Base-by-base conservation (phyloP, 2,113 vertebrate species). In the Hypanus sabinus region DNA sequence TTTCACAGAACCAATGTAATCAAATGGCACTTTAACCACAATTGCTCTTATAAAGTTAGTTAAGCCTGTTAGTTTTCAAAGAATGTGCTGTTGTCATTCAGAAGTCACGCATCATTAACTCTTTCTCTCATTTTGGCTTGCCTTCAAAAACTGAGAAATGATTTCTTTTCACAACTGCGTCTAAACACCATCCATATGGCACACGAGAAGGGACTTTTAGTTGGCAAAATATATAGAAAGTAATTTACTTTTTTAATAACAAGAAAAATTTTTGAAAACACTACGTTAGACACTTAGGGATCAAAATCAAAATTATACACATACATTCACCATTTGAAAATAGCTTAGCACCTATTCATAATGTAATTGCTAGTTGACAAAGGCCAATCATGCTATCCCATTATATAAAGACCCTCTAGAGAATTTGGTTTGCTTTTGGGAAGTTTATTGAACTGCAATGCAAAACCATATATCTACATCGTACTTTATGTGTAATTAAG, bases 401-500 rank as follows among this genome's bases (percentile, higher is more conserved):
- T 94, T 94, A 83, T 93, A 92, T 93, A 83, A 94, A 81, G 79
- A 93, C 76, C 76, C 91, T 55, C 91, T 55, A 55, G 91, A 30
- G 91, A 93, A 73, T 73, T 38, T 75, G 70, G 91, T 93, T 73
- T 75, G 70, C 71, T 93, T 94, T 83, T 94, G 94, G 94, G 94
- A 94, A 93, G 75, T 77, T 71, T 94, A 95, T 95, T 94, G 94
- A 95, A 94, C 92, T 91, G 27, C 81, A 76, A 81, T 60, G 46
- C 46, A 91, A 91, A 90, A 68, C 83, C 94, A 83, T 94, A 94
- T 62, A 38, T 93, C 94, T 91, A 18, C 55, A 81, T 94, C 93
- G 36, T 77, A 90, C 75, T 57, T 79, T n/a, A 94, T 90, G 93
- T 94, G 94, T 95, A 95, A 95, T 95, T 95, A 95, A 94, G 94